Evolutionary conservation across 2,888 invertebrate genomes (phyloP).

Genomic region (Tipula confusa): DNA sequence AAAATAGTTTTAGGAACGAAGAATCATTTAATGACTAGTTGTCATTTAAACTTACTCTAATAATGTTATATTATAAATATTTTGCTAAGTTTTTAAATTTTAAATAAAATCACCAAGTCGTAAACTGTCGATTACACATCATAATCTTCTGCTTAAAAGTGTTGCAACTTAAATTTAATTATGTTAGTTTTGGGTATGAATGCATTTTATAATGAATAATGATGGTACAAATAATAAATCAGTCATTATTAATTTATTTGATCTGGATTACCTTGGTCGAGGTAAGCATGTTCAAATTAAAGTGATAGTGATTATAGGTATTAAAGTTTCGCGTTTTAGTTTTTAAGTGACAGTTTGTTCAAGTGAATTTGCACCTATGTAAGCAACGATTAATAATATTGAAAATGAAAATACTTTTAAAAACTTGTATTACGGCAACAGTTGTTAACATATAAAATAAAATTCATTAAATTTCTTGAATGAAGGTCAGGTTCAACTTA

Average conservation of each 20-base stretch:
- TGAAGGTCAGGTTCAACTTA: not conserved
- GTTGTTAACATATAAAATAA: not conserved
- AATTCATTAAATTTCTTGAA: not conserved
- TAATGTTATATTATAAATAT: not conserved
- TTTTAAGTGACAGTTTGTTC: too few species aligned
- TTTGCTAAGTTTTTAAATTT: not conserved
- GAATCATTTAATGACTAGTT: not conserved
- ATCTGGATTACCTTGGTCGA: not conserved
- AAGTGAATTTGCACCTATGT: too few species aligned
- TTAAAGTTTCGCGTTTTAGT: too few species aligned
- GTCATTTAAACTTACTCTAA: not conserved
- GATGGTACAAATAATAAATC: not conserved
- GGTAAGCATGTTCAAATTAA: not conserved
- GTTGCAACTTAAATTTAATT: not conserved
- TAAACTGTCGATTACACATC: not conserved
- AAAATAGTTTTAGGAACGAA: not conserved
- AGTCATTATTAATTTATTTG: not conserved
- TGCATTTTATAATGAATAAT: not conserved
- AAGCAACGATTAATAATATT: too few species aligned
- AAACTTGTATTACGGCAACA: not conserved
- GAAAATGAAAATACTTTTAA: not conserved
- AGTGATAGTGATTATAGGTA: not conserved
- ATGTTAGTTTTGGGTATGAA: not conserved
- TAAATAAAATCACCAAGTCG: not conserved
- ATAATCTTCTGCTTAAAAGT: not conserved